Evolutionary conservation across 2,113 vertebrate species (phyloP).

Genomic region (Apus apus): DNA sequence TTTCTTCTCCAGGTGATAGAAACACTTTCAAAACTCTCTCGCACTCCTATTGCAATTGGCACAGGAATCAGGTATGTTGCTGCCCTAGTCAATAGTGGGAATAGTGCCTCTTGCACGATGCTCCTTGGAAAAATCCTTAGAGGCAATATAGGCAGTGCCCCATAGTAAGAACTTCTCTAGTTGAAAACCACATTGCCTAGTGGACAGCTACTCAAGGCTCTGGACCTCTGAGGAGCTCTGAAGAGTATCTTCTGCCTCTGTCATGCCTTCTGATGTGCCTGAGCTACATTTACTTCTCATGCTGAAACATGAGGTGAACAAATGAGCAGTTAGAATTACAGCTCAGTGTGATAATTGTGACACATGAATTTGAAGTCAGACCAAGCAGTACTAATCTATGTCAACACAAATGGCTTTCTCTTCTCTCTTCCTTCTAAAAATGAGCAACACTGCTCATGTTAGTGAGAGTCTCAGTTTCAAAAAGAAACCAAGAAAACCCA

Average conservation of each 20-base stretch:
- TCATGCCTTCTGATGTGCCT: background rate
- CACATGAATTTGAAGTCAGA: background rate
- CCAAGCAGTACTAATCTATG: background rate
- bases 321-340: background rate
- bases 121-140: background rate
- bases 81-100: background rate
- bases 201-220: background rate
- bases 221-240: background rate
- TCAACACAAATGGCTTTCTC: background rate
- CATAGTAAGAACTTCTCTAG: background rate
- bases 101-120: background rate
- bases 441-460: background rate
- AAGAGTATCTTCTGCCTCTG: background rate
- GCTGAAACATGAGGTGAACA: background rate
- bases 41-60: slow-evolving; percentile 81
- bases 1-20: slow-evolving; percentile 88
- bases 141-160: background rate
- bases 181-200: background rate
- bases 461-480: background rate
- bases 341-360: background rate
- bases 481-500: accelerated
- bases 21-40: slow-evolving; percentile 92
- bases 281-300: accelerated
- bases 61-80: slow-evolving; percentile 88
- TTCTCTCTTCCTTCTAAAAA: background rate